These are phyloP conservation scores for Pluvianellus socialis DNA, from an alignment of 2,113 vertebrate species.

Conservation along the genomic window DNA sequence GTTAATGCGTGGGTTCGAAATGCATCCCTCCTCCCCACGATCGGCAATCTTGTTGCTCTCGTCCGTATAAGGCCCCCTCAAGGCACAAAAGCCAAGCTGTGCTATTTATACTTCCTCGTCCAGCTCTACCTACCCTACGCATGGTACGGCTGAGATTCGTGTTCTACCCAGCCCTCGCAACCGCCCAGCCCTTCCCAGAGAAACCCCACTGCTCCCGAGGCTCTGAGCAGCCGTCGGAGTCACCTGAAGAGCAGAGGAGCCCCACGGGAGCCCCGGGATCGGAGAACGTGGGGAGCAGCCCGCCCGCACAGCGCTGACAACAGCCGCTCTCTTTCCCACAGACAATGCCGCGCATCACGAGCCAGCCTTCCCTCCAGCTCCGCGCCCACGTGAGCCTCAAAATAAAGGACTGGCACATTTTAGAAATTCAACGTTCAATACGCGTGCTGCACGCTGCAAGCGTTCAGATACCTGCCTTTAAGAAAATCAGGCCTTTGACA, in stretches of 20 bases:
- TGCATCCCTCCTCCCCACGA: background rate
- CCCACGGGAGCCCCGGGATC: accelerated
- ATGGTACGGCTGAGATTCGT: background rate
- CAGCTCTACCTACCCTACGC: background rate
- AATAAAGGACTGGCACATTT: background rate
- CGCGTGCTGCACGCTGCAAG: background rate
- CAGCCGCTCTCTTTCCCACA: background rate
- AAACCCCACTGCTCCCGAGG: background rate
- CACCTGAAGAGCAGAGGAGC: background rate
- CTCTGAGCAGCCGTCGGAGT: accelerated
- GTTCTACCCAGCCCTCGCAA: background rate
- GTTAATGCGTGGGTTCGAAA: background rate
- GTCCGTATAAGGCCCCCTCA: slow-evolving; percentile 16
- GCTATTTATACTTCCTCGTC: slow-evolving; percentile 35
- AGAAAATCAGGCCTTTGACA: background rate
- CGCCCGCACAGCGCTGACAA: accelerated
- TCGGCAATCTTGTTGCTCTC: background rate
- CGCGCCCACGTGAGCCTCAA: background rate
- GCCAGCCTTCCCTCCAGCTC: background rate
- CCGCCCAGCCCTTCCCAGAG: background rate
- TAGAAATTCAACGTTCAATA: accelerated
- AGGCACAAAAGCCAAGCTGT: slow-evolving; percentile 27
- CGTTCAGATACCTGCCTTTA: background rate
- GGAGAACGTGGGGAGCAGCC: accelerated
- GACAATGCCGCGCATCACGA: accelerated